A percentile compares a stretch with the other conserved stretches of the same genome.
phyloP scores from a whole-genome alignment of 2,888 invertebrate species.

The Epistrophe grossulariae region DNA sequence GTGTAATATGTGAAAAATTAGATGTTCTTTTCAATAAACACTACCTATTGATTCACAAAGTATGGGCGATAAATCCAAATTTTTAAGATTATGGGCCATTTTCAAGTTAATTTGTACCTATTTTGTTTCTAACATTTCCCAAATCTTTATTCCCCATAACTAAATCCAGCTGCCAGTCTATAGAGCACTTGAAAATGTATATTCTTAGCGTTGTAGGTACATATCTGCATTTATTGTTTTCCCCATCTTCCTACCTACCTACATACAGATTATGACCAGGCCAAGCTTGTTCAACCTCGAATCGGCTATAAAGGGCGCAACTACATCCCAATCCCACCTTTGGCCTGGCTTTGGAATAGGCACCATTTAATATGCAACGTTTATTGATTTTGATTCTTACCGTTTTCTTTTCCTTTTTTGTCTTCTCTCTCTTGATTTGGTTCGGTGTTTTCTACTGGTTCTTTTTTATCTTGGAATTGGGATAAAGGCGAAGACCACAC shows the following conservation, averaged over 20 bases:
- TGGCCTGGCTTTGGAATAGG: conserved; percentile 57
- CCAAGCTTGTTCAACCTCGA: conserved; percentile 3
- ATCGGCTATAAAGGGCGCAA: conserved; percentile 59
- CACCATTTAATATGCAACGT: conserved; percentile 75
- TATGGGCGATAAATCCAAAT: too few species aligned
- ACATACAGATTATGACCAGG: conserved; percentile 9
- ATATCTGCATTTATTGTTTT: conserved; percentile 40
- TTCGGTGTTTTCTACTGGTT: conserved; percentile 32
- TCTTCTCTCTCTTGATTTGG: conserved; percentile 39
- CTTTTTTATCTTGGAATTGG: conserved; percentile 38
- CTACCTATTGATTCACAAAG: too few species aligned
- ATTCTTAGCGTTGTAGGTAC: background rate
- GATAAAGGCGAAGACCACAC: conserved; percentile 13
- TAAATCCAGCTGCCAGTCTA: background rate
- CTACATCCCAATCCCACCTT: conserved; percentile 58
- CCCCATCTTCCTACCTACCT: conserved; percentile 19
- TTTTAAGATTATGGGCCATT: too few species aligned
- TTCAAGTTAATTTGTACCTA: too few species aligned
- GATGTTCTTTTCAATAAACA: too few species aligned
- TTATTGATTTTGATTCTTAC: conserved; percentile 76
- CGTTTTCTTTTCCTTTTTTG: conserved; percentile 66
- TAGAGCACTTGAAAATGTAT: background rate
- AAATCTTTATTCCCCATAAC: background rate
- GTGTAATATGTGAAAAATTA: too few species aligned
- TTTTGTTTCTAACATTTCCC: background rate